Base-by-base conservation (phyloP, 2,888 invertebrate genomes). In the Melieria picta region DNA sequence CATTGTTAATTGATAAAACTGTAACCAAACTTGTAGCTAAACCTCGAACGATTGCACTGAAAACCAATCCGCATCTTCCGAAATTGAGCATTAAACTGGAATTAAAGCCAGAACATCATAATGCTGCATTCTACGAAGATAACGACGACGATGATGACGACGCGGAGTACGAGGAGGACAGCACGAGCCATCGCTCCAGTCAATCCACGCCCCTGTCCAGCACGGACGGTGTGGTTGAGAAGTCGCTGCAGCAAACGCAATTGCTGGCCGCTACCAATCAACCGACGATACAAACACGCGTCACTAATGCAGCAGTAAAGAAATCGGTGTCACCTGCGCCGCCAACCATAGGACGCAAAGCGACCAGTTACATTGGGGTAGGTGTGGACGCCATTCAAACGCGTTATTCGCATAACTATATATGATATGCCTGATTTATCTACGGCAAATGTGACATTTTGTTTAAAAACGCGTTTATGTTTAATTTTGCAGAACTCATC, bases 351-450 rank as follows among this genome's bases (percentile, higher is more conserved):
- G 91, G 91, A 83, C 86, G 90, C 78, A 90, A 89, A 82, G 90
- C 89, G 69, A 91, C 90, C 77, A 90, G 91, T 69, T 91, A 90
- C 80, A 89, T 91, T 81, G 90, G 90, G 85, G 91, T 90, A 84
- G 80, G 83, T 76, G 71, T 79, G n/a, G 4, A 7, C 30, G 30
- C 30, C 30, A 30, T 30, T 30, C 30, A 3, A 30, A 30, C 30
- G 30, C 30, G 30, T 30, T 30, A 30, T 30, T 30, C 30, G 3
- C 30, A 30, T 30, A 30, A 30, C 1, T 2, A 30, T 30, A 30
- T 16, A 16, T 16, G 16, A 16, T 16, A 16, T 16, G 16, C 16
- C 16, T 16, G 16, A 16, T 16, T 16, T 7, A 48, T 13, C 52
- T 52, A 5, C 9, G 13, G 4, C 52, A 52, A 52, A 30, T 30